Base-by-base conservation (phyloP, 2,888 invertebrate genomes). In the Hypomecis atomaria region DNA sequence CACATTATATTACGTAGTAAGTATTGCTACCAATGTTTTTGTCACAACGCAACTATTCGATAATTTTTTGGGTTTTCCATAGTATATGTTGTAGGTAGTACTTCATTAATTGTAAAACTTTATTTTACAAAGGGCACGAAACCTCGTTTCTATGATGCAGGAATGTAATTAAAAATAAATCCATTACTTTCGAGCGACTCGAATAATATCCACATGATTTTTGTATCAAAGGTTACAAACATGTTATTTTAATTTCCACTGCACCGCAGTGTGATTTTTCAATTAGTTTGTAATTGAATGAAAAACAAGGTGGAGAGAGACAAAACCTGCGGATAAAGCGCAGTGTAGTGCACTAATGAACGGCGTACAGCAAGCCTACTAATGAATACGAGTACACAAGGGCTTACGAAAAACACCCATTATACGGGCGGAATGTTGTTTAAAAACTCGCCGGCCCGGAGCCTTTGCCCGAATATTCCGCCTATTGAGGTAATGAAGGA, bases 381-480 rank as follows among this genome's bases (percentile, higher is more conserved):
- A 89, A 90, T 89, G 87, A 90, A 88, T 86, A 83, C 82, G 86
- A 90, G 87, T 86, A 84, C 82, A 79, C 77, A 78, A 78, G 73
- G 78, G 77, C 83, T 84, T 83, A 83, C 73, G 78, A 82, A 86
- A 85, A 81, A 81, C 79, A 79, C 78, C 79, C 69, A 71, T 79
- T 79, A 82, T 83, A 82, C 80, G 79, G 78, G 77, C 75, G 71
- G 75, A 83, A 80, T 81, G 77, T 75, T 62, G 59, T 62, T 23
- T 62, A 65, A 62, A 52, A 66, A 65, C 62, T 69, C 72, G 56
- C 68, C 11, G 33, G 65, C 52, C 44, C 13, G 56, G 52, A 47
- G 38, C 40, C 45, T 37, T 55, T 54, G 9, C 45, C 54, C 50
- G 11, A 57, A 65, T 60, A 60, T 60, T 65, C 6, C 5, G 44